These are phyloP conservation scores for Allophyes oxyacanthae DNA, from an alignment of 2,888 invertebrate genomes.

Conservation along the genomic window DNA sequence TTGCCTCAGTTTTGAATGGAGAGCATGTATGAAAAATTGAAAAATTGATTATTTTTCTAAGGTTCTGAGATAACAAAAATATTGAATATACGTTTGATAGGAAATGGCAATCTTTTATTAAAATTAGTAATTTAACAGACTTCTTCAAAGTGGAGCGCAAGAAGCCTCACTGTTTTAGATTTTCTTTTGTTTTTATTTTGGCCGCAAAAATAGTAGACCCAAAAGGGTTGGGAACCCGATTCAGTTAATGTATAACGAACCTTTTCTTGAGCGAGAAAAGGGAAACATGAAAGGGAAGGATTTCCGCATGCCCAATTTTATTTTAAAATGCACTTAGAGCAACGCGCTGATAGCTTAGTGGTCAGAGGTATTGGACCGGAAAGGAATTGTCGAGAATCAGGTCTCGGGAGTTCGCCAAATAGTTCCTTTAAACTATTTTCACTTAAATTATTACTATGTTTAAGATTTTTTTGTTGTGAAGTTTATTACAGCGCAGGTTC, in stretches of 20 bases:
- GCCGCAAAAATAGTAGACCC: constrained; percentile 30
- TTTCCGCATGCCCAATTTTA: constrained; percentile 48
- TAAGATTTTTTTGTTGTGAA: no score
- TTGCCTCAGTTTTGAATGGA: no score
- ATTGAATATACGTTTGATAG: no score
- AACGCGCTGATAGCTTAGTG: constrained; percentile 35
- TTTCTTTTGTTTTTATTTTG: constrained; percentile 45
- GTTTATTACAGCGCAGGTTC: no score
- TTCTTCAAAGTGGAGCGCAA: constrained; percentile 9
- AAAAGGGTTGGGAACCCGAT: constrained; percentile 40
- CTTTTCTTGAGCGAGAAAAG: constrained; percentile 47
- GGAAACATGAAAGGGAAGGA: constrained; percentile 45
- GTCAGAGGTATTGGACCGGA: constrained; percentile 25
- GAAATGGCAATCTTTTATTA: no score
- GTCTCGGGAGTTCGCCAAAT: constrained; percentile 16
- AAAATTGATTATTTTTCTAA: no score
- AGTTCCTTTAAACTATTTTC: constrained; percentile 8
- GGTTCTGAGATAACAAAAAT: no score
- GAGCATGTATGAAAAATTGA: no score
- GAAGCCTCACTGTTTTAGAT: constrained; percentile 18
- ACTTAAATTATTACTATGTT: not conserved
- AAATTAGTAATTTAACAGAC: not conserved
- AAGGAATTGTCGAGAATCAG: constrained; percentile 28
- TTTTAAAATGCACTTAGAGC: constrained; percentile 49
- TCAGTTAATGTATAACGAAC: constrained; percentile 52